Percentiles rank a stretch among this genome's conserved stretches.
Evolutionary conservation across 2,888 invertebrate species (phyloP).

Genomic region (Gonocerus acuteangulatus): DNA sequence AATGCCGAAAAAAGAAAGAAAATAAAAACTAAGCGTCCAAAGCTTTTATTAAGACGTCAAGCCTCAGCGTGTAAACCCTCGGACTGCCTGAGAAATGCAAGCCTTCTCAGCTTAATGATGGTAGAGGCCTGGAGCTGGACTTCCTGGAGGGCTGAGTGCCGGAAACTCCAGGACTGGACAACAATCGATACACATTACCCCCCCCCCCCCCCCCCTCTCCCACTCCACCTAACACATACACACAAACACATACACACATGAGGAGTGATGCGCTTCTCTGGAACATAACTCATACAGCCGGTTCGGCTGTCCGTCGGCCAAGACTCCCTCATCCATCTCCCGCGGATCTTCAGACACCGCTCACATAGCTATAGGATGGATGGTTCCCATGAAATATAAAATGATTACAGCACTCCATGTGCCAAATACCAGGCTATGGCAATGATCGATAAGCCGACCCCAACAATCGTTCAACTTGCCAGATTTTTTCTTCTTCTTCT

Average conservation of each 20-base stretch:
- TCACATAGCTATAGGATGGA: not conserved
- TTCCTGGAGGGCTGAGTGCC: slow-evolving; percentile 22
- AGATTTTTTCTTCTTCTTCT: too few relatives aligned
- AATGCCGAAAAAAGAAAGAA: too few relatives aligned
- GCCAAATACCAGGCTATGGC: not conserved
- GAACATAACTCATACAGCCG: slow-evolving; percentile 13
- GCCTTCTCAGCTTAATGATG: slow-evolving; percentile 9
- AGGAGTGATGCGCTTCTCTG: not conserved
- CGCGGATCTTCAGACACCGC: not conserved
- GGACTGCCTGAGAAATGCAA: too few relatives aligned
- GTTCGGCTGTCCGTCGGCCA: slow-evolving; percentile 9
- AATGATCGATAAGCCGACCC: not conserved
- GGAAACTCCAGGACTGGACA: slow-evolving; percentile 11
- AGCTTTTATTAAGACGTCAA: slow-evolving; percentile 11
- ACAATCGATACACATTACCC: slow-evolving; percentile 23
- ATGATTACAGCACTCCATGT: slow-evolving; percentile 1
- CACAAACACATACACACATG: not conserved
- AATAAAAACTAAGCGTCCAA: too few relatives aligned
- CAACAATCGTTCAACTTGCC: too few relatives aligned
- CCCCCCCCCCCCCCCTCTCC: too few relatives aligned
- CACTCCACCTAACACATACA: slow-evolving; percentile 1
- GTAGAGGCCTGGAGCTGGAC: slow-evolving; percentile 6
- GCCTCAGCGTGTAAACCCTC: too few relatives aligned
- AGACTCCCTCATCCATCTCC: slow-evolving; percentile 5
- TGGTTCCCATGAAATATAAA: not conserved